Conservation (phyloP, 2,113 vertebrate genomes). For the Hemiprocne comata region DNA sequence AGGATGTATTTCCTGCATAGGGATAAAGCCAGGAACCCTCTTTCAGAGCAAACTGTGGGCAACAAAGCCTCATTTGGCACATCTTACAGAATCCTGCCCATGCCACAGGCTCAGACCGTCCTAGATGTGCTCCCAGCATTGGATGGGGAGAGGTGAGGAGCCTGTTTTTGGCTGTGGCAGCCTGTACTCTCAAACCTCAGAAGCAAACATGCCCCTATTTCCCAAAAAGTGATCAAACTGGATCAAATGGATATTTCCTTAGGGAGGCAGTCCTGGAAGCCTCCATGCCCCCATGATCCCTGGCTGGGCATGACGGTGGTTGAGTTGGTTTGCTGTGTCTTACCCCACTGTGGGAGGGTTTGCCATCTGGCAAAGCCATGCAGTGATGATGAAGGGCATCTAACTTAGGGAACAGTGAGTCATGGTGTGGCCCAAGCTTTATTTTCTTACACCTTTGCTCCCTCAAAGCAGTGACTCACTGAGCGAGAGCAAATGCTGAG, state of each 20-base stretch:
- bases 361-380: neutral
- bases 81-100: neutral
- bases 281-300: neutral
- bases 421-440: neutral
- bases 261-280: neutral
- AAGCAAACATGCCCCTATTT: neutral
- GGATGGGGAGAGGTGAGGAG: neutral
- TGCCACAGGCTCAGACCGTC: neutral
- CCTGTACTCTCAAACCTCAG: neutral
- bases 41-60: neutral
- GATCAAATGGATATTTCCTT: neutral
- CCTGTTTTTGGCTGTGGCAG: neutral
- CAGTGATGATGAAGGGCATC: neutral
- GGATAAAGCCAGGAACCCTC: neutral
- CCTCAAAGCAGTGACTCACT: neutral
- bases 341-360: accelerated
- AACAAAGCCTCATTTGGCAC: neutral
- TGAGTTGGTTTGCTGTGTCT: neutral
- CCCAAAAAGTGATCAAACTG: neutral
- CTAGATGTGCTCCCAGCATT: neutral
- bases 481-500: neutral
- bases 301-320: accelerated
- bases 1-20: neutral
- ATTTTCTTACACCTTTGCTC: neutral
- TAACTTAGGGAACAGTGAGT: neutral